phyloP scores from a whole-genome alignment of 2,113 vertebrate species.

The Planiliza haematocheilus region DNA sequence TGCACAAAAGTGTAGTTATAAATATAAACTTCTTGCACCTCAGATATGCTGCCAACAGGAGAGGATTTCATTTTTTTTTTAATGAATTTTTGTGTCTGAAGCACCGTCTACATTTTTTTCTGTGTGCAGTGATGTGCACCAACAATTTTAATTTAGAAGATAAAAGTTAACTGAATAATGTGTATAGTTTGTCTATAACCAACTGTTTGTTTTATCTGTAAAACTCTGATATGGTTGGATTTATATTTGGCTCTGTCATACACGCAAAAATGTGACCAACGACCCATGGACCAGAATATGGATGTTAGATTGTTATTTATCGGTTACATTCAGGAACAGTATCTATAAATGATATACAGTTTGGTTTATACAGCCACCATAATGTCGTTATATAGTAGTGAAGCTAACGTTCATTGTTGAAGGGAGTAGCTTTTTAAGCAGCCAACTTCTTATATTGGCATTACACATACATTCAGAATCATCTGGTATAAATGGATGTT shows the following conservation, averaged over 20 bases:
- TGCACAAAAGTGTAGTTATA: not conserved
- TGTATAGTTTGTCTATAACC: conserved; percentile 7
- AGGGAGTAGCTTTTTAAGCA: too few relatives aligned
- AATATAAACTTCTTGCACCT: not conserved
- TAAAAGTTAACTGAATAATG: conserved; percentile 26
- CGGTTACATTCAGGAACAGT: not conserved
- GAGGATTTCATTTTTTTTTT: conserved; percentile 10
- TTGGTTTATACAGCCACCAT: not conserved
- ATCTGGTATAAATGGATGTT: too few relatives aligned
- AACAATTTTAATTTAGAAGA: conserved; percentile 46
- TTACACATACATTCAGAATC: too few relatives aligned
- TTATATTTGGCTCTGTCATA: conserved; percentile 1
- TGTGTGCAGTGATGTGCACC: conserved; percentile 28
- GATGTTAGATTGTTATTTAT: not conserved
- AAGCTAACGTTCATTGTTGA: too few relatives aligned
- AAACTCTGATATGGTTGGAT: conserved; percentile 4
- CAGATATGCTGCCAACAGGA: conserved; percentile 3
- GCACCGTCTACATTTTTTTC: conserved; percentile 11
- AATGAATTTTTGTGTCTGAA: conserved; percentile 13
- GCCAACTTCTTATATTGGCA: too few relatives aligned
- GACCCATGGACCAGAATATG: not conserved
- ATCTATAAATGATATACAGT: not conserved
- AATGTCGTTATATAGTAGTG: not conserved
- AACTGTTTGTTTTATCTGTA: conserved; percentile 26
- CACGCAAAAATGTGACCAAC: not conserved